Conservation (phyloP, 2,888 invertebrate genomes). For the Thymelicus lineola region DNA sequence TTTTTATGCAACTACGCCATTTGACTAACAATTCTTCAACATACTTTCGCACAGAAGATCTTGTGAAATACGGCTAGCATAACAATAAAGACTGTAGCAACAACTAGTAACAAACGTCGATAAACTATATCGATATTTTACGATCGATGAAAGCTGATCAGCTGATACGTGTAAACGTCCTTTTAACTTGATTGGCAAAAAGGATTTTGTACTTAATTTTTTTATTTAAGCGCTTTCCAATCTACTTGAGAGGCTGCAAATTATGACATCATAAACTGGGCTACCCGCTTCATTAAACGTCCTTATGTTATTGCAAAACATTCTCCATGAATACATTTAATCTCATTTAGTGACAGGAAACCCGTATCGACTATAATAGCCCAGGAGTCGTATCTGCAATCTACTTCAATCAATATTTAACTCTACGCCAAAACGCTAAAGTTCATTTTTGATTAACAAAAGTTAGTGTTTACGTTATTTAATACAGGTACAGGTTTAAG, state of each 20-base stretch:
- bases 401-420: neutral
- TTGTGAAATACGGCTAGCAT: too few relatives aligned
- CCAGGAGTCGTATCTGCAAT: slow-evolving; percentile 48
- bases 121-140: neutral
- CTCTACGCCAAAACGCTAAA: neutral
- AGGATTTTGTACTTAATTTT: slow-evolving; percentile 13
- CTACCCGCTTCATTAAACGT: slow-evolving; percentile 60
- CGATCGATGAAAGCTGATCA: neutral
- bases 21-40: too few relatives aligned
- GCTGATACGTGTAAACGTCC: neutral
- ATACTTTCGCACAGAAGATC: too few relatives aligned
- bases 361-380: slow-evolving; percentile 62
- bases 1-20: too few relatives aligned
- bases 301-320: slow-evolving; percentile 71
- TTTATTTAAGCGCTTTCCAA: slow-evolving; percentile 21
- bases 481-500: slow-evolving; percentile 36
- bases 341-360: slow-evolving; percentile 78
- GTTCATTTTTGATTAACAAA: neutral
- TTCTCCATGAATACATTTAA: slow-evolving; percentile 63
- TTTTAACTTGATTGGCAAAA: slow-evolving; percentile 10
- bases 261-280: slow-evolving; percentile 48
- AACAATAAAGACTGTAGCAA: too few relatives aligned
- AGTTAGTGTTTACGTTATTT: neutral
- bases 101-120: neutral
- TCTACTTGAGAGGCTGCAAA: slow-evolving; percentile 36